Conservation (phyloP, 2,797 vertebrate species). For the Epinephelus coioides region DNA sequence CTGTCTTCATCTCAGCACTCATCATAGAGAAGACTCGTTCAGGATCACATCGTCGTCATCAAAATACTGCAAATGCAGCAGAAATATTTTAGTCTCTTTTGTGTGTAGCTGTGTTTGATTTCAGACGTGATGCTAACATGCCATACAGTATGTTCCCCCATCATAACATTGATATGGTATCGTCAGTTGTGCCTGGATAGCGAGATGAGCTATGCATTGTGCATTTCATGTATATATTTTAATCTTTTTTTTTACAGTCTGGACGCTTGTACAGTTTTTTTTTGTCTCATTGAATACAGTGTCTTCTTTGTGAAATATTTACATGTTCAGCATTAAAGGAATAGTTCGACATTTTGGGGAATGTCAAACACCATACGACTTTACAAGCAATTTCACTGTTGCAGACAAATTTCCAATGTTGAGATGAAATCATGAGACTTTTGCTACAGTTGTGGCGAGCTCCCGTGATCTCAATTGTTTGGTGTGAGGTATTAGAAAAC, state of each 20-base stretch:
- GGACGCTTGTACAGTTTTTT: constrained; percentile 79
- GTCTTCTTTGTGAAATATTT: constrained; percentile 61
- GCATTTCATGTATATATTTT: constrained; percentile 82
- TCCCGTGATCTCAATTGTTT: too few species aligned
- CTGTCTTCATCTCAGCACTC: constrained; percentile 65
- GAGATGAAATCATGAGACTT: too few species aligned
- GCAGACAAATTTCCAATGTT: too few species aligned
- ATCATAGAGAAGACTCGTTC: constrained; percentile 45
- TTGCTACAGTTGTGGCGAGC: too few species aligned
- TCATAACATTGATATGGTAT: constrained; percentile 64
- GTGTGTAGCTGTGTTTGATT: constrained; percentile 75
- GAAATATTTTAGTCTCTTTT: constrained; percentile 46
- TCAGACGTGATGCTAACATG: constrained; percentile 67
- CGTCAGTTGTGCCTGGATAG: constrained; percentile 76
- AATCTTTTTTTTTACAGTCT: constrained; percentile 74
- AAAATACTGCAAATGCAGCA: constrained; percentile 58
- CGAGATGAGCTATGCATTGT: constrained; percentile 77
- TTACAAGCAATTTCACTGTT: too few species aligned
- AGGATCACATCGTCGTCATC: constrained; percentile 43
- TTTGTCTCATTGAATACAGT: constrained; percentile 46
- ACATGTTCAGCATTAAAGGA: constrained; percentile 51
- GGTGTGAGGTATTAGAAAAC: too few species aligned
- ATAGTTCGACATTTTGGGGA: constrained; percentile 36
- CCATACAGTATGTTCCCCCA: constrained; percentile 69
- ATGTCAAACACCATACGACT: too few species aligned